phyloP scores from a whole-genome alignment of 1,140 invertebrate genomes.

The Liolophura sinensis region DNA sequence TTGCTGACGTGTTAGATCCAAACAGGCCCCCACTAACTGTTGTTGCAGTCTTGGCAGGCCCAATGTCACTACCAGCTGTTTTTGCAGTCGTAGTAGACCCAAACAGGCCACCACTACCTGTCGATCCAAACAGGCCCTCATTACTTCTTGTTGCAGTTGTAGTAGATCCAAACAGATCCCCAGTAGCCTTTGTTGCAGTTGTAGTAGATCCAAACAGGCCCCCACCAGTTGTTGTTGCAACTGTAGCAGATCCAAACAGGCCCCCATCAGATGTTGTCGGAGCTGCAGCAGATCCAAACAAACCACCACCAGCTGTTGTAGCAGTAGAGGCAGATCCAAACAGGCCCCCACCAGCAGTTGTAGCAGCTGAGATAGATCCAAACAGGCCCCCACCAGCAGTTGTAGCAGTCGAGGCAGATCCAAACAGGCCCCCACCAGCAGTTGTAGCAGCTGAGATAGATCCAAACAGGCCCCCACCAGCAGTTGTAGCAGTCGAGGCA shows the following conservation, averaged over 20 bases:
- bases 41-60: background rate
- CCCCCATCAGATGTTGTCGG: background rate
- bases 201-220: conserved; percentile 17
- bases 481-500: conserved; percentile 7
- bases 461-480: conserved; percentile 14
- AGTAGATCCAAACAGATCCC: conserved; percentile 5
- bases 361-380: background rate
- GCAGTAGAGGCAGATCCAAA: background rate
- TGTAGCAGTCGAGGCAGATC: background rate
- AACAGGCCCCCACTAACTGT: conserved; percentile 9
- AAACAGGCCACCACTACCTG: conserved; percentile 9
- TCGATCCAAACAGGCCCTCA: conserved; percentile 17
- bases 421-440: background rate
- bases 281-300: background rate
- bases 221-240: conserved; percentile 5
- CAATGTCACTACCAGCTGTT: background rate
- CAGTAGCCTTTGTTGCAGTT: background rate
- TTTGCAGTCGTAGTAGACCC: conserved; percentile 7
- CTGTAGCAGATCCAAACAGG: conserved; percentile 13
- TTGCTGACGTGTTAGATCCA: conserved; percentile 7
- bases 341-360: background rate
- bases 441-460: conserved; percentile 2
- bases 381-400: background rate
- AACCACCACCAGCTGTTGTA: background rate
- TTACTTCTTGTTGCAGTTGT: background rate